phyloP scores from a whole-genome alignment of 2,888 invertebrate species.

The Microdon myrmicae region DNA sequence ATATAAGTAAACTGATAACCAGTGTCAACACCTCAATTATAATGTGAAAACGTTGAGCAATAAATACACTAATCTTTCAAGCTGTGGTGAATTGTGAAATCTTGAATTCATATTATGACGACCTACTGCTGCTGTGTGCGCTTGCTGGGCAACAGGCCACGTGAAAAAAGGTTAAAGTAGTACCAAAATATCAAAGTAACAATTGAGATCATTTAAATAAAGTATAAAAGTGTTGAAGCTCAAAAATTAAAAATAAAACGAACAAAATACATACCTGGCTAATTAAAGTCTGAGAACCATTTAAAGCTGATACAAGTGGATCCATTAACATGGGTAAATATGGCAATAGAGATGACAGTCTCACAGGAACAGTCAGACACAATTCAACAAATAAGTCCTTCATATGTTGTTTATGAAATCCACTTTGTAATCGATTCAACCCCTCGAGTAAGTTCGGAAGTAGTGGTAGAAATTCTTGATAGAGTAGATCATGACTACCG shows the following conservation, averaged over 20 bases:
- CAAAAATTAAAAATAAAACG: neutral
- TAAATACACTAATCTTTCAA: no score
- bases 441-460: slow-evolving; percentile 95
- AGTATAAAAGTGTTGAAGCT: neutral
- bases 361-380: slow-evolving; percentile 96
- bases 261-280: slow-evolving; percentile 71
- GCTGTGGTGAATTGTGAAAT: no score
- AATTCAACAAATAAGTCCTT: slow-evolving; percentile 98
- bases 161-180: no score
- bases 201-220: neutral
- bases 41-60: no score
- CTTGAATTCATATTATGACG: no score
- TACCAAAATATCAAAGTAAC: no score
- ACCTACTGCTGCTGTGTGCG: no score
- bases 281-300: slow-evolving; percentile 93
- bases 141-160: no score
- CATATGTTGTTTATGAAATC: slow-evolving; percentile 97
- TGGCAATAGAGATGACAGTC: slow-evolving; percentile 93
- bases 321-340: slow-evolving; percentile 99
- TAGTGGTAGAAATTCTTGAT: slow-evolving; percentile 96
- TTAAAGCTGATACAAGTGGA: slow-evolving; percentile 95
- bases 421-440: slow-evolving; percentile 93
- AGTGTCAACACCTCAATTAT: no score
- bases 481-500: slow-evolving; percentile 96
- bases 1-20: no score